phyloP scores from a whole-genome alignment of 2,888 invertebrate genomes.

The Acronicta alni region DNA sequence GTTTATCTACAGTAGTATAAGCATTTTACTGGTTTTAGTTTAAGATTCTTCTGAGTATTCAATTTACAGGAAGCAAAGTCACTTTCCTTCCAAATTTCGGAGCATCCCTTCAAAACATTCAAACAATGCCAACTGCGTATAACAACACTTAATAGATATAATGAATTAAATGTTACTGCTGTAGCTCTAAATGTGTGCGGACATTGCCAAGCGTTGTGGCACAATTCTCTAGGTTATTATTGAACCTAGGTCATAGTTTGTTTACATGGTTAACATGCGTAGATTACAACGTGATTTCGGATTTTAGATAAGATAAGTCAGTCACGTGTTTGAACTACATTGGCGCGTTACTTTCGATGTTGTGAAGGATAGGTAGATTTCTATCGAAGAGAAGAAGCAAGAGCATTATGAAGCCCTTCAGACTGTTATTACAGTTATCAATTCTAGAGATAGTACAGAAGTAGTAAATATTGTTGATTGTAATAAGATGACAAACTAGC shows the following conservation, averaged over 20 bases:
- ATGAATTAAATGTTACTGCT: conserved; percentile 17
- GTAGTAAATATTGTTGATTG: background rate
- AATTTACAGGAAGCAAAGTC: background rate
- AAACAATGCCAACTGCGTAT: conserved; percentile 56
- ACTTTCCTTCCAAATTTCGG: conserved; percentile 9
- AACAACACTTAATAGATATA: conserved; percentile 15
- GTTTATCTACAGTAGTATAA: too few species aligned
- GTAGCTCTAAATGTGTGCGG: conserved; percentile 23
- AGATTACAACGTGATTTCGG: conserved; percentile 4
- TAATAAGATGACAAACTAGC: too few species aligned
- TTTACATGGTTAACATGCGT: conserved; percentile 29
- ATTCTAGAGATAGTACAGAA: background rate
- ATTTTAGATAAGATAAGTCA: conserved; percentile 12
- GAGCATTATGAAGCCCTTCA: background rate
- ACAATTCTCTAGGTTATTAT: conserved; percentile 44
- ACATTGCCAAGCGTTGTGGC: conserved; percentile 44
- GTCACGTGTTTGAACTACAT: conserved; percentile 1
- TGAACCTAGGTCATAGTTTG: conserved; percentile 55
- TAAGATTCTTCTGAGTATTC: background rate
- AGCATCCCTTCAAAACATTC: conserved; percentile 16
- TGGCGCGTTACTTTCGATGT: background rate
- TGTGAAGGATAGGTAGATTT: too few species aligned
- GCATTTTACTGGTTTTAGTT: too few species aligned
- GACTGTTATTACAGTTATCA: background rate
- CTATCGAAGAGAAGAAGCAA: too few species aligned